Evolutionary conservation across 2,797 vertebrate species (phyloP).

Genomic region (Ciconia nigra): DNA sequence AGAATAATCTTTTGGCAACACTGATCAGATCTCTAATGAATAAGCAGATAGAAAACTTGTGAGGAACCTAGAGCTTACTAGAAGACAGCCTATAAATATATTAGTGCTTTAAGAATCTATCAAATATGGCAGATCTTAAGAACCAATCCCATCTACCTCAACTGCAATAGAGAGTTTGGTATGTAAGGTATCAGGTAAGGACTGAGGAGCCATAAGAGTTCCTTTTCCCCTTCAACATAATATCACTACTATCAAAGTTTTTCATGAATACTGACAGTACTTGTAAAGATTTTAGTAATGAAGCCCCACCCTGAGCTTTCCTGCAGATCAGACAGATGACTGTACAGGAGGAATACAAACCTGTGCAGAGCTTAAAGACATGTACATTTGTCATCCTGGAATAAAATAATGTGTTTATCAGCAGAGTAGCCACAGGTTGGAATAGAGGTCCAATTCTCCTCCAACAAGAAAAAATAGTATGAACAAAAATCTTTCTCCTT

Average conservation of each 20-base stretch:
- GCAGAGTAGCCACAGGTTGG: not conserved
- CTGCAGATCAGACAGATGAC: not conserved
- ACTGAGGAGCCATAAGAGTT: not conserved
- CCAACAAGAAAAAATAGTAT: not conserved
- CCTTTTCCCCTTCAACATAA: not conserved
- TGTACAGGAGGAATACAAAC: not conserved
- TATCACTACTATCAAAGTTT: not conserved
- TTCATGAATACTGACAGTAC: not conserved
- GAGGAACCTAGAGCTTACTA: not conserved
- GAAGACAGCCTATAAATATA: not conserved
- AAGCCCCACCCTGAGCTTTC: not conserved
- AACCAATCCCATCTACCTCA: not conserved
- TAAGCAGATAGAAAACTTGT: not conserved
- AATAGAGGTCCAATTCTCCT: not conserved
- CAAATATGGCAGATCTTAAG: not conserved
- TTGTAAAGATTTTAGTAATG: not conserved
- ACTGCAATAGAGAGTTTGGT: not conserved
- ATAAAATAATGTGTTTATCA: not conserved
- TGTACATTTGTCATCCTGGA: not conserved
- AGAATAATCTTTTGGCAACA: not conserved
- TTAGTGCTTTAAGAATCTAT: not conserved
- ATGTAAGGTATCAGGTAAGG: not conserved
- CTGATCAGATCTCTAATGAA: not conserved
- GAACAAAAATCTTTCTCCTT: not conserved
- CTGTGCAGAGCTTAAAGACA: not conserved